phyloP scores from a whole-genome alignment of 1,140 invertebrate genomes.

The Meteorus sp. region DNA sequence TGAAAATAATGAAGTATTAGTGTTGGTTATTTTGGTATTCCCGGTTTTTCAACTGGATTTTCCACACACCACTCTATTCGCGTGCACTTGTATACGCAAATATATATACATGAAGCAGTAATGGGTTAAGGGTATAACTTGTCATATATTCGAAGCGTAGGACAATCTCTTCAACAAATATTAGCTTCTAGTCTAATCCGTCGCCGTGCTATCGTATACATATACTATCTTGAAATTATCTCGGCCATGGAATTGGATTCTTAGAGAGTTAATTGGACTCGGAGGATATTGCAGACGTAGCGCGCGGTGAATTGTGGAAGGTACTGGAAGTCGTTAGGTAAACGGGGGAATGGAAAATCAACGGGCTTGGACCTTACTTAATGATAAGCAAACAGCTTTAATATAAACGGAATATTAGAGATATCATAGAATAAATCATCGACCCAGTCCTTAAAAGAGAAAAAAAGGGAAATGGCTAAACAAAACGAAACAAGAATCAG shows the following conservation, averaged over 20 bases:
- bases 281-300: conserved; percentile 34
- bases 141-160: conserved; percentile 24
- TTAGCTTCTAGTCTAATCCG: conserved; percentile 31
- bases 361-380: conserved; percentile 19
- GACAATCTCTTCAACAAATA: conserved; percentile 38
- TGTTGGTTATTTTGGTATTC: no score
- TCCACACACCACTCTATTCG: no score
- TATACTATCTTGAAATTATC: conserved; percentile 52
- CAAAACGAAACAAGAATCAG: no score
- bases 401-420: conserved; percentile 1
- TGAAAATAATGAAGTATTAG: no score
- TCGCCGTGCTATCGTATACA: conserved; percentile 15
- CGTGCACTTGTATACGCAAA: no score
- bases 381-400: conserved; percentile 17
- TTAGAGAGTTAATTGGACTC: conserved; percentile 48
- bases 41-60: no score
- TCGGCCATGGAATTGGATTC: conserved; percentile 40
- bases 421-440: no score
- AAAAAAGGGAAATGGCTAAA: no score
- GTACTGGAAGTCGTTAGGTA: conserved; percentile 31
- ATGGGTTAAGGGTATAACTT: conserved; percentile 14
- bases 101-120: no score
- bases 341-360: conserved; percentile 23
- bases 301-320: conserved; percentile 34
- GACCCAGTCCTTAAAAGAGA: no score